Conservation (phyloP, 2,797 vertebrate species). For the Sphenodon punctatus region DNA sequence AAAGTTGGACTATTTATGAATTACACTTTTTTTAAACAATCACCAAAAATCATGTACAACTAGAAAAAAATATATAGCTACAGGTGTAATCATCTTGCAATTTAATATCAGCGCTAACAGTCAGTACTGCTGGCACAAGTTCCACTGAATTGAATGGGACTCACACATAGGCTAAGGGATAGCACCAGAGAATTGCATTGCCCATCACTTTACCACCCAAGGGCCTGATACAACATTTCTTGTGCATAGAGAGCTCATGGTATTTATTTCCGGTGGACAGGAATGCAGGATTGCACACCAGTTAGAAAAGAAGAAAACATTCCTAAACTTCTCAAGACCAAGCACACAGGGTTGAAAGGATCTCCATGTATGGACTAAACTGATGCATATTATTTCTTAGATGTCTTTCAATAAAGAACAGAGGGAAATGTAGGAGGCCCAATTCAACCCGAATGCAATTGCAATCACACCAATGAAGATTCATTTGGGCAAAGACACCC, state of each 20-base stretch:
- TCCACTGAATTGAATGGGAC: too few relatives aligned
- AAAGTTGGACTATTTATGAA: background rate
- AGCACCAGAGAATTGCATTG: too few relatives aligned
- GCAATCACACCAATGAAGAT: background rate
- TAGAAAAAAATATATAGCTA: background rate
- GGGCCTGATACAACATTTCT: background rate
- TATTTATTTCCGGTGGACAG: background rate
- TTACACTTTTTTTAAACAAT: background rate
- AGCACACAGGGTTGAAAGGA: background rate
- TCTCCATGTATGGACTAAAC: background rate
- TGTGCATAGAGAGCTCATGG: rapidly evolving
- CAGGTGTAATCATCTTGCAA: too few relatives aligned
- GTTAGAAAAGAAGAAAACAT: background rate
- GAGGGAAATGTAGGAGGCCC: background rate
- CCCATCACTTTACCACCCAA: background rate
- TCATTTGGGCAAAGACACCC: background rate
- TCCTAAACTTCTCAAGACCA: background rate
- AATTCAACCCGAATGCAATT: rapidly evolving
- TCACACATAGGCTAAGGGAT: too few relatives aligned
- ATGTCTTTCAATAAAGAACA: background rate
- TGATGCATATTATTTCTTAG: background rate
- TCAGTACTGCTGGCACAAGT: too few relatives aligned
- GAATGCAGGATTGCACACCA: background rate
- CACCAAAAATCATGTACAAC: background rate
- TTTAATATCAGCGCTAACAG: too few relatives aligned